Base-by-base conservation (phyloP, 1,140 invertebrate genomes). In the Cherax quadricarinatus region DNA sequence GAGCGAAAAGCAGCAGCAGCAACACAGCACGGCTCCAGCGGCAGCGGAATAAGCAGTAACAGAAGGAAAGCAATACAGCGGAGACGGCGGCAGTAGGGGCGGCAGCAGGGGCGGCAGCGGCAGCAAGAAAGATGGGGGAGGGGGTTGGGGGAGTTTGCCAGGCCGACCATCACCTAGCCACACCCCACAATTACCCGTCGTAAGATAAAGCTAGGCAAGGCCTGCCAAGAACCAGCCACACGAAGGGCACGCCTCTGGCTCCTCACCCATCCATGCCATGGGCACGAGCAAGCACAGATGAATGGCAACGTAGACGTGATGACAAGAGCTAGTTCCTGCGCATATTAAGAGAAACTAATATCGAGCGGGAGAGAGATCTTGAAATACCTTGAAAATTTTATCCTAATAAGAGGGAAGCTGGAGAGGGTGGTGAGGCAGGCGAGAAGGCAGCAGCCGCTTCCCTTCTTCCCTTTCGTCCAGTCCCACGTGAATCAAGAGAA, bases 171-270 rank as follows among this genome's bases (percentile, higher is more conserved):
- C 57, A 21, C 18, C 86, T 57, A 48, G 60, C 90, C 84, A 80
- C 90, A 91, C 90, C 90, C 90, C 84, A n/a, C 90, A 91, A 91
- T 91, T 91, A 91, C 90, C 90, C 84, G 78, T 82, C 90, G 81
- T 91, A 91, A 86, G 90, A 75, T 51, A 86, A 70, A 48, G 90
- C 41, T 82, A n/a, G 75, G 83, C 81, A n/a, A 78, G 66, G 88
- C 66, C 88, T 90, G 90, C 73, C 84, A 91, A 81, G 85, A 79
- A 60, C 90, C 60, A 70, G 62, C 62, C 21, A 24, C 70, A 75
- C 24, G 70, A 7, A 75, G n/a, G 21, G 53, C 53, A 14, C 3
- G 9, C 5, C 53, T 9, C 53, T 14, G 53, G 21, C 41, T 10
- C 21, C 41, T 14, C 83, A 16, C 9, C 60, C 12, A 62, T 66